Conservation (phyloP, 1,140 invertebrate species). For the Ganaspis sp. region DNA sequence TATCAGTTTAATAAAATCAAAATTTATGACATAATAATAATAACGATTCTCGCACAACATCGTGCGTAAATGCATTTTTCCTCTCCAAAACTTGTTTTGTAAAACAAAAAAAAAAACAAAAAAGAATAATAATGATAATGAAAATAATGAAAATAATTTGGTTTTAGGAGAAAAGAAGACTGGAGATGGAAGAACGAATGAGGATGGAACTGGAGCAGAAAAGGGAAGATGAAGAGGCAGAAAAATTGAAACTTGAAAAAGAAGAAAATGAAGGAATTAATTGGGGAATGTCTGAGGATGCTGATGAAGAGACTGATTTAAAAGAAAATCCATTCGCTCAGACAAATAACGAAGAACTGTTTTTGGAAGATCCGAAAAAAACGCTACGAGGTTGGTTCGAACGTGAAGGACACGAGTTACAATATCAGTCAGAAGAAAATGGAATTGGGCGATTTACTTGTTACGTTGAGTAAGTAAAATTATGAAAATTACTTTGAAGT, state of each 20-base stretch:
- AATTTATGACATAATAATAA: no score
- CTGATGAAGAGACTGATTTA: conserved; percentile 89
- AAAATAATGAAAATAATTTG: conserved; percentile 21
- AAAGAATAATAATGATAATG: no score
- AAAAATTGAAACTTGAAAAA: conserved; percentile 73
- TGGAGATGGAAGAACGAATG: conserved; percentile 77
- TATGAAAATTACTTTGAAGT: conserved; percentile 36
- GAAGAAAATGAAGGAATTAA: conserved; percentile 86
- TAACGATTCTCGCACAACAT: no score
- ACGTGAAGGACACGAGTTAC: conserved; percentile 91
- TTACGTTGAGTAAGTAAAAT: conserved; percentile 78
- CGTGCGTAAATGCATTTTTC: no score
- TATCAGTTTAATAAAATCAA: no score
- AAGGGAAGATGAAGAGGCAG: conserved; percentile 75
- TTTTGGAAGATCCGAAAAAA: conserved; percentile 96
- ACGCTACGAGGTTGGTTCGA: conserved; percentile 96
- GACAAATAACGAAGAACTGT: conserved; percentile 90
- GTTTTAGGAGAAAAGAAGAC: conserved; percentile 76
- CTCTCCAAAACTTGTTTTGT: no score
- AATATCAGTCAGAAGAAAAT: conserved; percentile 90
- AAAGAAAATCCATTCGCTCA: conserved; percentile 89
- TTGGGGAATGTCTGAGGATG: conserved; percentile 96
- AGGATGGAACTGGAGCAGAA: conserved; percentile 74
- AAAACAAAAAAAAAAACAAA: no score
- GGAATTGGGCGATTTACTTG: conserved; percentile 87